These are phyloP conservation scores for Meloe dianella DNA, from an alignment of 2,888 invertebrate species.

Conservation along the genomic window DNA sequence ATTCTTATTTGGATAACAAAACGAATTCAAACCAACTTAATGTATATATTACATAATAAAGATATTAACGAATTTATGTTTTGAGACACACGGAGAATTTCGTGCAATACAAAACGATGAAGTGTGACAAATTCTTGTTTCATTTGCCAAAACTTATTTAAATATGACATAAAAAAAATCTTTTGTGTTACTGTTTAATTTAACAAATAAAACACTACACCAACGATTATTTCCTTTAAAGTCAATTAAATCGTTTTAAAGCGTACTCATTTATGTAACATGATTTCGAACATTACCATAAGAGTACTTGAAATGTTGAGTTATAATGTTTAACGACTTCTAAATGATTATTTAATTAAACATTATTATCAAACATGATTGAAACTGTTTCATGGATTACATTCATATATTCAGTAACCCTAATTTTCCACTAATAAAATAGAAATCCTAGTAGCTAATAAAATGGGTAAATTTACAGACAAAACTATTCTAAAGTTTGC, in stretches of 20 bases:
- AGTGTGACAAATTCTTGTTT: too few relatives aligned
- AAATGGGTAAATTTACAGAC: neutral
- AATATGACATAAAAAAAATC: too few relatives aligned
- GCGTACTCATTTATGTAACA: neutral
- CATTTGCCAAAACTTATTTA: too few relatives aligned
- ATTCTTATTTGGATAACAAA: too few relatives aligned
- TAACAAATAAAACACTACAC: too few relatives aligned
- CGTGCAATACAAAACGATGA: too few relatives aligned
- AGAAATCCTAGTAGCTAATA: neutral
- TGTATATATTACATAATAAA: too few relatives aligned
- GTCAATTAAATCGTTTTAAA: neutral
- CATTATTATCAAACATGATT: neutral
- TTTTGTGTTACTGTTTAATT: too few relatives aligned
- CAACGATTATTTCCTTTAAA: neutral
- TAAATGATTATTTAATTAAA: neutral
- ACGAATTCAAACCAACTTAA: too few relatives aligned
- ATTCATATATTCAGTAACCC: neutral
- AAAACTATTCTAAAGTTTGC: neutral
- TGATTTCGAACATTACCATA: neutral
- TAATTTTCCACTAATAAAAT: neutral
- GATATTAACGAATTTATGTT: too few relatives aligned
- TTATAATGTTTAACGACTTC: neutral
- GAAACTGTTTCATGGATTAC: slow-evolving; percentile 1
- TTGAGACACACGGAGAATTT: too few relatives aligned
- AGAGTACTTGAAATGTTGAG: neutral